phyloP scores from a whole-genome alignment of 2,113 vertebrate species.

The Vulpes lagopus region DNA sequence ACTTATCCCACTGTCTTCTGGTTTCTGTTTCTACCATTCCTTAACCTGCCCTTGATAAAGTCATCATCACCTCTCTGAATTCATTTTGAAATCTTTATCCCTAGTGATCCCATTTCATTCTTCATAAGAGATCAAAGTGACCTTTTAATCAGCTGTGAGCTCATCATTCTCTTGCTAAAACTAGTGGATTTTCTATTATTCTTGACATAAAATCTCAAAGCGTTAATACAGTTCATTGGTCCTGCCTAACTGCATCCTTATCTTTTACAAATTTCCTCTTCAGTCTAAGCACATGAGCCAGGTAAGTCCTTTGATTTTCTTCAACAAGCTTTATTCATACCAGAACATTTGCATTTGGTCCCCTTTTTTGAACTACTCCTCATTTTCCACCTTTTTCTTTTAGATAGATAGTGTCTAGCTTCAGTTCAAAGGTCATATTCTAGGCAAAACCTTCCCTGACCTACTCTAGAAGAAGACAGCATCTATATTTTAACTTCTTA shows the following conservation, averaged over 20 bases:
- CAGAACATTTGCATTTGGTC: constrained; percentile 3
- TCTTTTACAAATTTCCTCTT: constrained; percentile 15
- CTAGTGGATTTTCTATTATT: neutral
- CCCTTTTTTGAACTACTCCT: neutral
- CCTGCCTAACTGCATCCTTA: neutral
- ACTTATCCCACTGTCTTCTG: neutral
- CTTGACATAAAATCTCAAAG: constrained; percentile 1
- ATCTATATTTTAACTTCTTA: constrained; percentile 24
- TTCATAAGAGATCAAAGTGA: constrained; percentile 1
- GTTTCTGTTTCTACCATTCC: neutral
- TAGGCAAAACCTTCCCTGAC: neutral
- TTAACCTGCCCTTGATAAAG: neutral
- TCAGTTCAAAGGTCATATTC: neutral
- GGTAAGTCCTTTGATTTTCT: constrained; percentile 8
- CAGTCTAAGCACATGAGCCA: neutral
- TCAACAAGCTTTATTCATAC: neutral
- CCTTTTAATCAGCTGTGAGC: constrained; percentile 36
- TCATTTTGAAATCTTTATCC: neutral
- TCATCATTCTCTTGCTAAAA: constrained; percentile 5
- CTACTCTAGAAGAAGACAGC: neutral
- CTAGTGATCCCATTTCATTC: neutral
- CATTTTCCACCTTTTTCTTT: constrained; percentile 15
- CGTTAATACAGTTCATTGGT: neutral
- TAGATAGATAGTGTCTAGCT: neutral
- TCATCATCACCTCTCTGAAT: constrained; percentile 12